Percentiles rank a stretch among this genome's conserved stretches.
Conservation (phyloP, 1,140 invertebrate species). For the Ceratina australensis region DNA sequence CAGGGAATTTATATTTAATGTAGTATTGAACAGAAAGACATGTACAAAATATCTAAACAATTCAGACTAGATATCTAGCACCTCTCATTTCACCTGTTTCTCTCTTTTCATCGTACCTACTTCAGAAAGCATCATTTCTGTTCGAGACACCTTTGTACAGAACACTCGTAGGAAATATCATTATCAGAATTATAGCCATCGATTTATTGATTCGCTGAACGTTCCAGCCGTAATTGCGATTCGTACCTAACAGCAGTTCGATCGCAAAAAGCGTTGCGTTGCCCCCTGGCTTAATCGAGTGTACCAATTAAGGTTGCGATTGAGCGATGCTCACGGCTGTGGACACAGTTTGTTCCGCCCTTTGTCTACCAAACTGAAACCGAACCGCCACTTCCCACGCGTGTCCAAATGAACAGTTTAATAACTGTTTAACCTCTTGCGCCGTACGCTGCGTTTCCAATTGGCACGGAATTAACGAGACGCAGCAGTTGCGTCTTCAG, state of each 20-base stretch:
- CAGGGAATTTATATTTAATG: too few relatives aligned
- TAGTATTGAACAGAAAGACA: too few relatives aligned
- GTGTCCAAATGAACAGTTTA: constrained; percentile 37
- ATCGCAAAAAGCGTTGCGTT: constrained; percentile 44
- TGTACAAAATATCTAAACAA: too few relatives aligned
- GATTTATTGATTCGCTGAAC: constrained; percentile 42
- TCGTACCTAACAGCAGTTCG: background rate
- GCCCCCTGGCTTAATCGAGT: constrained; percentile 62
- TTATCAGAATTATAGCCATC: too few relatives aligned
- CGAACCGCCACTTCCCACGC: background rate
- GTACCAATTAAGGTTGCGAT: constrained; percentile 70
- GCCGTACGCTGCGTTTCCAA: background rate
- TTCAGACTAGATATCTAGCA: too few relatives aligned
- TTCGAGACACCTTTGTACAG: too few relatives aligned
- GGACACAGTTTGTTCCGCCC: constrained; percentile 4
- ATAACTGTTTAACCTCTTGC: constrained; percentile 39
- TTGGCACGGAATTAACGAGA: too few relatives aligned
- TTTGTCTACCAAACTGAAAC: background rate
- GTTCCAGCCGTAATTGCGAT: constrained; percentile 59
- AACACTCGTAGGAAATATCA: too few relatives aligned
- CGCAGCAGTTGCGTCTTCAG: too few relatives aligned
- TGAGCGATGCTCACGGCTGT: constrained; percentile 52
- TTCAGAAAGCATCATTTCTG: too few relatives aligned
- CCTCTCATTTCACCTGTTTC: too few relatives aligned
- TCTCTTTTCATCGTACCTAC: too few relatives aligned